phyloP scores from a whole-genome alignment of 2,797 vertebrate genomes.

The Odontamblyopus rebecca region DNA sequence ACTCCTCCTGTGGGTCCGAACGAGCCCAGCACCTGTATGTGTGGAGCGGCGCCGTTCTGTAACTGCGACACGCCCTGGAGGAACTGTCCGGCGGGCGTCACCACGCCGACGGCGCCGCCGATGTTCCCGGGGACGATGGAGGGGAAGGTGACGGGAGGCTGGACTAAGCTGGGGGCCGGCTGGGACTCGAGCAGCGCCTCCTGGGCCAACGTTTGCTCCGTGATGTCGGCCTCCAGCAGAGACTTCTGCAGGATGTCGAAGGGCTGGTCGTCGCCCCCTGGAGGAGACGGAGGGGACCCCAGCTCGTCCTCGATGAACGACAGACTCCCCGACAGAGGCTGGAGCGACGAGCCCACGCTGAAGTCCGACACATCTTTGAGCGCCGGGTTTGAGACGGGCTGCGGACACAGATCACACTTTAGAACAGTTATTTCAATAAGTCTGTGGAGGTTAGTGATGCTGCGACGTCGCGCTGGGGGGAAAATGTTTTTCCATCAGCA shows the following conservation, averaged over 20 bases:
- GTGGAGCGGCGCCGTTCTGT: conserved; percentile 90
- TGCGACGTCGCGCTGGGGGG: no score
- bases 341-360: conserved; percentile 84
- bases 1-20: conserved; percentile 88
- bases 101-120: conserved; percentile 86
- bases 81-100: conserved; percentile 86
- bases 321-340: conserved; percentile 93
- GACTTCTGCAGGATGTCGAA: conserved; percentile 99
- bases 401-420: neutral
- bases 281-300: conserved; percentile 83
- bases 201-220: conserved; percentile 96
- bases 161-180: conserved; percentile 84
- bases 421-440: no score
- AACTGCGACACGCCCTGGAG: conserved; percentile 91
- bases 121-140: conserved; percentile 94
- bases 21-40: conserved; percentile 93
- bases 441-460: no score
- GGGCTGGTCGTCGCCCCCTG: conserved; percentile 92
- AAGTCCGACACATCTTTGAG: conserved; percentile 88
- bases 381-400: conserved; percentile 86
- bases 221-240: conserved; percentile 97
- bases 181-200: conserved; percentile 95
- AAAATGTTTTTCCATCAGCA: no score
- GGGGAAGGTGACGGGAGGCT: conserved; percentile 87
- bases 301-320: conserved; percentile 97